These are phyloP conservation scores for Hylia prasina DNA, from an alignment of 2,113 vertebrate genomes.

Conservation along the genomic window DNA sequence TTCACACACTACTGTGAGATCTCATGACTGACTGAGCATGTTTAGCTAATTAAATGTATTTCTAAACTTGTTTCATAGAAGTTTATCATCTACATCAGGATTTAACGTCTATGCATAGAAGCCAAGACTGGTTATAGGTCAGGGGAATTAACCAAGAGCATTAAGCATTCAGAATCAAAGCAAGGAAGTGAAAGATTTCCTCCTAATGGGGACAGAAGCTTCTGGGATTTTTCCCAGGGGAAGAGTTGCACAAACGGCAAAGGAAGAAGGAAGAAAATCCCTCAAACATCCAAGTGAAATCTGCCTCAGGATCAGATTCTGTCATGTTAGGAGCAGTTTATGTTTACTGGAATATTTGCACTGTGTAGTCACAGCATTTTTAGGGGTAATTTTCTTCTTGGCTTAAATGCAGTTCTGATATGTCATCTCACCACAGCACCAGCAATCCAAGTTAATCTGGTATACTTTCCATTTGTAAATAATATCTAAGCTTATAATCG, in stretches of 20 bases:
- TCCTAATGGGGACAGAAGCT: slow-evolving; percentile 25
- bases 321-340: not conserved
- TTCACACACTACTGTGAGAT: not conserved
- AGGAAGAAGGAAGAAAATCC: not conserved
- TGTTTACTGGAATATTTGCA: not conserved
- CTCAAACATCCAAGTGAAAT: not conserved
- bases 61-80: not conserved
- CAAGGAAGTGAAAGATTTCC: slow-evolving; percentile 45
- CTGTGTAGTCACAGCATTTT: not conserved
- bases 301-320: not conserved
- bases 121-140: slow-evolving; percentile 41
- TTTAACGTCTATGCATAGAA: not conserved
- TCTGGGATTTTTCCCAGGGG: slow-evolving; percentile 15
- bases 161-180: slow-evolving; percentile 37
- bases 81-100: not conserved
- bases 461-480: not conserved
- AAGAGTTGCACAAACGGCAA: not conserved
- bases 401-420: not conserved
- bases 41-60: slow-evolving; percentile 3
- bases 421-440: not conserved
- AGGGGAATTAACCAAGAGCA: slow-evolving; percentile 1
- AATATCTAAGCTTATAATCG: not conserved
- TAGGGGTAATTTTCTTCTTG: not conserved
- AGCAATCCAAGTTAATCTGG: not conserved
- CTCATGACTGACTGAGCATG: not conserved